Base-by-base conservation (phyloP, 2,888 invertebrate species). In the Schizotus pectinicornis region DNA sequence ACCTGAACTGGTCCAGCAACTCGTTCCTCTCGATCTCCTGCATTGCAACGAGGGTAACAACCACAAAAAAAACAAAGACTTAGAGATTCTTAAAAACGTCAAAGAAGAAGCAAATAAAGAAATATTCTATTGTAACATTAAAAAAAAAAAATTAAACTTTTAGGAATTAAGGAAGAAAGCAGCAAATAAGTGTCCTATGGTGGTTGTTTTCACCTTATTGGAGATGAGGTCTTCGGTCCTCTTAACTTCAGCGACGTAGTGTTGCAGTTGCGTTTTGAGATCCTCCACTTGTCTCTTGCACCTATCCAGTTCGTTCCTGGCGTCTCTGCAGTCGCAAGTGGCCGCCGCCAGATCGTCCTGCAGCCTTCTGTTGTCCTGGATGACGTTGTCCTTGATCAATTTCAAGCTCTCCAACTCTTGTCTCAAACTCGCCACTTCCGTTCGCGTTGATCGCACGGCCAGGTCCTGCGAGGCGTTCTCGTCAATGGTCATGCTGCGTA, bases 221-320 rank as follows among this genome's bases (percentile, higher is more conserved):
- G 87, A 84, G 31, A 92, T 81, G 56, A 91, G 79, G 69, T 92
- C 91, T 77, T 92, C 92, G 59, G 89, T 89, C 68, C 90, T 83
- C 71, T 90, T 87, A 9, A 93, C 88, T 82, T 92, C 91, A 67
- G 87, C 86, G 3, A 92, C 91, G 79, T 93, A 93, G 70, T 91
- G 89, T 71, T 91, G 91, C 59, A 92, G 78, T 73, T 92, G 91
- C 61, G 86, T 84, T 74, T 89, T 91, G 61, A 92, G 79, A 67
- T 88, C 85, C 53, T 87, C 88, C 13, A 90, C 88, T 81, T 92
- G 90, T 71, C 86, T 83, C 65, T 85, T 85, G 11, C 88, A 85
- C 53, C 86, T 84, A 49, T 88, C 88, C 66, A 90, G 81, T 74
- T 90, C 89, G 65, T 84, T 86, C 64, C 86, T 86, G 9, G 86